Conservation (phyloP, 2,797 vertebrate species). For the Acipenser transmontanus region DNA sequence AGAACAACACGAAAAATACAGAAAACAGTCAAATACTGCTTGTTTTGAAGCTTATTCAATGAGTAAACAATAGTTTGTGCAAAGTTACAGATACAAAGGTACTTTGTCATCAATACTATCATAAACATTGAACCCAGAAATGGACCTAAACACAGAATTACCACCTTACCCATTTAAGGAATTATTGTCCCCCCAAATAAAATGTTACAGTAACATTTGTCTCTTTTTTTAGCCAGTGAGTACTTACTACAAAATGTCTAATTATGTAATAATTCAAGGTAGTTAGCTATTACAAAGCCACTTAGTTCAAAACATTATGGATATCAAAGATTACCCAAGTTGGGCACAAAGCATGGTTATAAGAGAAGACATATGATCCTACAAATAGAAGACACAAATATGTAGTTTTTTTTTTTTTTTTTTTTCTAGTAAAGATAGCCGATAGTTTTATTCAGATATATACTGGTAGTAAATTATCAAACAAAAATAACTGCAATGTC, state of each 20-base stretch:
- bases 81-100: conserved; percentile 63
- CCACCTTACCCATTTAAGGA: conserved; percentile 56
- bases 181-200: conserved; percentile 57
- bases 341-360: conserved; percentile 11
- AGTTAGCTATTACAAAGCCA: conserved; percentile 39
- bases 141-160: conserved; percentile 60
- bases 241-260: conserved; percentile 58
- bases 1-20: conserved; percentile 61
- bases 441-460: conserved; percentile 5
- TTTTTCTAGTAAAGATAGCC: conserved; percentile 14
- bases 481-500: too few relatives aligned
- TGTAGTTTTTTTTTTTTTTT: conserved; percentile 1
- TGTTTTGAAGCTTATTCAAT: conserved; percentile 48
- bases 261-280: conserved; percentile 40
- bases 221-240: conserved; percentile 53
- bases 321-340: conserved; percentile 19
- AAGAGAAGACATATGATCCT: conserved; percentile 5
- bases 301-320: conserved; percentile 23
- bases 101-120: conserved; percentile 55
- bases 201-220: conserved; percentile 60
- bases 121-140: conserved; percentile 65
- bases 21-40: conserved; percentile 62
- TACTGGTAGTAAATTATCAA: neutral
- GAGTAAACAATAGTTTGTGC: conserved; percentile 55
- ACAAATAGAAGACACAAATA: conserved; percentile 12